phyloP scores from a whole-genome alignment of 1,140 invertebrate genomes.

The Dryas iulia region DNA sequence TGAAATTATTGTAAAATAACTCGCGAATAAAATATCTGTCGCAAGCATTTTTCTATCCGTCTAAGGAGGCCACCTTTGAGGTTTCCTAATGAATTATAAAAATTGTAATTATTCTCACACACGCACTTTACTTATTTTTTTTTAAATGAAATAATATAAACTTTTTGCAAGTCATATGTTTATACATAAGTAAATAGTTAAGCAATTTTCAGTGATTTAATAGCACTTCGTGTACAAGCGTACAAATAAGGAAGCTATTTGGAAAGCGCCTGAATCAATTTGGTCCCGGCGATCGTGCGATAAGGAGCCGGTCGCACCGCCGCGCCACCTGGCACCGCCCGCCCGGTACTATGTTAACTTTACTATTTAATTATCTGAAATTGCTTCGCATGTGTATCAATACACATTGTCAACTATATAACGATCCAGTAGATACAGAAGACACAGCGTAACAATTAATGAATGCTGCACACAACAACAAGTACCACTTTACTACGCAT shows the following conservation, averaged over 20 bases:
- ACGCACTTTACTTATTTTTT: too few species aligned
- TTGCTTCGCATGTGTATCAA: neutral
- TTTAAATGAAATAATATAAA: too few species aligned
- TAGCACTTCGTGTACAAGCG: neutral
- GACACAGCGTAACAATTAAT: neutral
- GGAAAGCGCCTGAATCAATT: neutral
- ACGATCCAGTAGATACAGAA: neutral
- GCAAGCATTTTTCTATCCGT: neutral
- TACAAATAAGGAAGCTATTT: neutral
- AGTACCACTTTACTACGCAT: too few species aligned
- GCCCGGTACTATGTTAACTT: neutral
- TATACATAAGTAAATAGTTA: too few species aligned
- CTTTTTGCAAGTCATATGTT: too few species aligned
- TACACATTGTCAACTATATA: neutral
- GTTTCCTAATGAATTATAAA: neutral
- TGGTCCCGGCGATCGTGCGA: neutral
- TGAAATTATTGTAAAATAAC: too few species aligned
- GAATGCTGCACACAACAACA: neutral
- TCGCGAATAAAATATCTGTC: neutral
- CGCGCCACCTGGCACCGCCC: neutral
- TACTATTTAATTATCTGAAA: neutral
- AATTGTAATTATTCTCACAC: neutral
- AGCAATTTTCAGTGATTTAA: neutral
- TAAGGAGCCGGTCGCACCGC: neutral
- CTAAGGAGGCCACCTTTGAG: neutral